Percentiles rank a stretch among this genome's conserved stretches.
These are phyloP conservation scores for Lipotes vexillifer DNA, from an alignment of 2,113 vertebrate genomes.

Conservation along the genomic window DNA sequence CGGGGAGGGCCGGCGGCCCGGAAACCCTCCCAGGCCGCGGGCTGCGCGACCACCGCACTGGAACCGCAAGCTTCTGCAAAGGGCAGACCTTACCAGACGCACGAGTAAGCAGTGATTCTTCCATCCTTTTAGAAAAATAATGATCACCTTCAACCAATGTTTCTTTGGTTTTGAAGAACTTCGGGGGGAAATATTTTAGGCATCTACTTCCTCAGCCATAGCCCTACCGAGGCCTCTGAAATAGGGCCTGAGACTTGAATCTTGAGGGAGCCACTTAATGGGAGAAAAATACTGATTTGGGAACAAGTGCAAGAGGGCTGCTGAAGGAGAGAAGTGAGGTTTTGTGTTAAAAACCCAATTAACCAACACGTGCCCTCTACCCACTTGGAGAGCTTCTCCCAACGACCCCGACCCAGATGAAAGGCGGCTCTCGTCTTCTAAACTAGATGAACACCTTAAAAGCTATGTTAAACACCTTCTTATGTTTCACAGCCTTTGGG, in stretches of 20 bases:
- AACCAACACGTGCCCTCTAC: background rate
- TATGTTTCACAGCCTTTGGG: background rate
- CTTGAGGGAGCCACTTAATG: background rate
- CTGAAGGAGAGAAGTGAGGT: background rate
- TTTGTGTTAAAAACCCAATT: background rate
- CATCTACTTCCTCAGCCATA: background rate
- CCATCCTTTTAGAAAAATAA: background rate
- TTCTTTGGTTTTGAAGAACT: background rate
- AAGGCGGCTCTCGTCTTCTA: background rate
- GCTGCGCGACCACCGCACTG: background rate
- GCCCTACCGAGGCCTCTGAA: background rate
- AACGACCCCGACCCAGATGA: fast-evolving
- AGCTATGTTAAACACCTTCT: background rate
- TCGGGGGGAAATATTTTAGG: background rate
- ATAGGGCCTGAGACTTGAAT: background rate
- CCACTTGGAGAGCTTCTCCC: background rate
- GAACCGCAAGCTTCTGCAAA: background rate
- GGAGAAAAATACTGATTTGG: background rate
- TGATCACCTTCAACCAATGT: background rate
- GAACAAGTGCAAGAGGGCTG: background rate
- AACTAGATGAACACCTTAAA: background rate
- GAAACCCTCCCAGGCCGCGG: background rate
- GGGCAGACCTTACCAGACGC: background rate
- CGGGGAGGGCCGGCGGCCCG: background rate
- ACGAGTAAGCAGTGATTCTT: background rate